A percentile compares a stretch with the other conserved stretches of the same genome.
These are phyloP conservation scores for Ectropis crepuscularia DNA, from an alignment of 2,888 invertebrate species.

Conservation along the genomic window DNA sequence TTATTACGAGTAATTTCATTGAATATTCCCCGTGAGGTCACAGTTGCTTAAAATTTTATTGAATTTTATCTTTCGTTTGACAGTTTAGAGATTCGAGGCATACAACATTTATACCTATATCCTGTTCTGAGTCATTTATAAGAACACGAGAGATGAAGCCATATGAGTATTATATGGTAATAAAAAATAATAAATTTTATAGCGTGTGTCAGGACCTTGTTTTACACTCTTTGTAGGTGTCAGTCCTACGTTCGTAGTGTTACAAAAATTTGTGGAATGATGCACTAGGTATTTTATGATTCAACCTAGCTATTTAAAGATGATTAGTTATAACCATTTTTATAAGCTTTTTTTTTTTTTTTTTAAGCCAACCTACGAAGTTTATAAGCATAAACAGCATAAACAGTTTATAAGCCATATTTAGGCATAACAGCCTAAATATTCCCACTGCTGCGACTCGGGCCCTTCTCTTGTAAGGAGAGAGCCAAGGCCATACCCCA, in stretches of 20 bases:
- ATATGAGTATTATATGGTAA: constrained; percentile 23
- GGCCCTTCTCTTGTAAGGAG: too few species aligned
- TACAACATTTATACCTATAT: constrained; percentile 12
- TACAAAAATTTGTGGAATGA: not conserved
- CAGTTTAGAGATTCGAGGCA: constrained; percentile 5
- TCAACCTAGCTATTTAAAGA: too few species aligned
- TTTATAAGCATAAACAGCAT: too few species aligned
- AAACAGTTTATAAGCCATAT: too few species aligned
- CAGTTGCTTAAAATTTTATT: constrained; percentile 27
- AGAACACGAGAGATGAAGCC: constrained; percentile 32
- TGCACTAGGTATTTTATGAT: not conserved
- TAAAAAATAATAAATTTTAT: constrained; percentile 14
- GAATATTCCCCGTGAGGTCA: constrained; percentile 27
- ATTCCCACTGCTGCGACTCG: too few species aligned
- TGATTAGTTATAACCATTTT: too few species aligned
- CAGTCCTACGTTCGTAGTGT: not conserved
- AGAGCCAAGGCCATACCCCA: too few species aligned
- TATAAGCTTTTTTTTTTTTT: too few species aligned
- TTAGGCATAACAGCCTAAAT: too few species aligned
- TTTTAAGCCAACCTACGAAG: too few species aligned
- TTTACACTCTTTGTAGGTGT: not conserved
- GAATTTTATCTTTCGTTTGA: constrained; percentile 22
- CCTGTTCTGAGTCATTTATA: constrained; percentile 35
- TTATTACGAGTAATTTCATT: constrained; percentile 18
- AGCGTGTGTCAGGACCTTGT: not conserved